Conservation (phyloP, 2,113 vertebrate genomes). For the Misgurnus mizolepis region DNA sequence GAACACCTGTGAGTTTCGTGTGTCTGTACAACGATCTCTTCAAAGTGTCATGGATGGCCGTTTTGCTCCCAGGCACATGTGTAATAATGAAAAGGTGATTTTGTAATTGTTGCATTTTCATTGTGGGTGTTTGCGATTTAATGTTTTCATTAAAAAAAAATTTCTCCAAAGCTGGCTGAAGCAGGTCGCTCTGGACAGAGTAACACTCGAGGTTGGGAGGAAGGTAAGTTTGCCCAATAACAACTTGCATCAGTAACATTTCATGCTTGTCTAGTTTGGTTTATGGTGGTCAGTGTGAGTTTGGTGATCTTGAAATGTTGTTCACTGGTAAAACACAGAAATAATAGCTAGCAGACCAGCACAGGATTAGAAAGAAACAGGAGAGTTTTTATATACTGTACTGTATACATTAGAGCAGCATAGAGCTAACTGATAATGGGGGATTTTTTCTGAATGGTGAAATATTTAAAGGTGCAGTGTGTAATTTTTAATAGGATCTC, state of each 20-base stretch:
- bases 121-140: constrained; percentile 20
- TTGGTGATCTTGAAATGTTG: no score
- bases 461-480: no score
- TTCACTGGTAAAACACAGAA: no score
- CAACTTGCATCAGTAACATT: not conserved
- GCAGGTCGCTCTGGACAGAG: constrained; percentile 5
- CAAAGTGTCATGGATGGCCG: constrained; percentile 64
- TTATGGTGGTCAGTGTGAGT: no score
- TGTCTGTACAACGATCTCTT: constrained; percentile 63
- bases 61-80: constrained; percentile 55
- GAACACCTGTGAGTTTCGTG: constrained; percentile 64
- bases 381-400: no score
- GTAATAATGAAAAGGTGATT: constrained; percentile 48
- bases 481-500: no score
- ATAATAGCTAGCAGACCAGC: no score
- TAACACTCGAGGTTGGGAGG: not conserved
- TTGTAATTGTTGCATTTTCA: not conserved
- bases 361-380: no score
- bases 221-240: constrained; percentile 7
- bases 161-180: not conserved
- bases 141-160: not conserved
- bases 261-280: not conserved
- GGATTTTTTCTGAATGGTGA: no score
- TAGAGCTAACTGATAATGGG: not conserved
- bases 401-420: not conserved